Evolutionary conservation across 2,797 vertebrate genomes (phyloP).

Genomic region (Streptopelia turtur): DNA sequence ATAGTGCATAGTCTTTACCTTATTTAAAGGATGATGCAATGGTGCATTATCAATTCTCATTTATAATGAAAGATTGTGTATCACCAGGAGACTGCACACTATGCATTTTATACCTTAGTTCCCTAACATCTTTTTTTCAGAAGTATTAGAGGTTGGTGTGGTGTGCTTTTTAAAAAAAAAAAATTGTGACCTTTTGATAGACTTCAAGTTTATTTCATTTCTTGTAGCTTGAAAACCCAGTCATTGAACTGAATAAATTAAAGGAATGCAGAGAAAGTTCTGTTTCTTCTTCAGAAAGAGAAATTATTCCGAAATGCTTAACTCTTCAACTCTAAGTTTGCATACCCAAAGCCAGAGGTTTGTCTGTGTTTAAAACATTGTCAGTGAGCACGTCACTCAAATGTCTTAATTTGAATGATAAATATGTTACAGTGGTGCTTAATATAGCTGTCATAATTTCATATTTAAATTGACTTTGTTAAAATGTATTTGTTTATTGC

Average conservation of each 20-base stretch:
- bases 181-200: background rate
- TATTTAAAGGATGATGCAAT: background rate
- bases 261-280: background rate
- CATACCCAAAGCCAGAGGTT: background rate
- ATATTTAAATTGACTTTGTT: constrained; percentile 17
- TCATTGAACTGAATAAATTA: background rate
- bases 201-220: background rate
- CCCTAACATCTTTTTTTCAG: background rate
- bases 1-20: background rate
- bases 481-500: constrained; percentile 4
- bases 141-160: background rate
- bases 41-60: background rate
- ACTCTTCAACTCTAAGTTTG: background rate
- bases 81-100: background rate
- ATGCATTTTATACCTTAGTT: background rate
- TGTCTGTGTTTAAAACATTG: background rate
- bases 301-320: background rate
- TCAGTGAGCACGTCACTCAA: background rate
- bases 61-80: background rate
- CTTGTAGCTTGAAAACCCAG: background rate
- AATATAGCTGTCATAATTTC: background rate
- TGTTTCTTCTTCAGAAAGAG: background rate
- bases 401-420: background rate
- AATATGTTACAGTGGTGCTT: background rate
- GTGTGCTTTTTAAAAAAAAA: no score